Evolutionary conservation across 2,113 vertebrate genomes (phyloP).

Genomic region (Falcunculus frontatus): DNA sequence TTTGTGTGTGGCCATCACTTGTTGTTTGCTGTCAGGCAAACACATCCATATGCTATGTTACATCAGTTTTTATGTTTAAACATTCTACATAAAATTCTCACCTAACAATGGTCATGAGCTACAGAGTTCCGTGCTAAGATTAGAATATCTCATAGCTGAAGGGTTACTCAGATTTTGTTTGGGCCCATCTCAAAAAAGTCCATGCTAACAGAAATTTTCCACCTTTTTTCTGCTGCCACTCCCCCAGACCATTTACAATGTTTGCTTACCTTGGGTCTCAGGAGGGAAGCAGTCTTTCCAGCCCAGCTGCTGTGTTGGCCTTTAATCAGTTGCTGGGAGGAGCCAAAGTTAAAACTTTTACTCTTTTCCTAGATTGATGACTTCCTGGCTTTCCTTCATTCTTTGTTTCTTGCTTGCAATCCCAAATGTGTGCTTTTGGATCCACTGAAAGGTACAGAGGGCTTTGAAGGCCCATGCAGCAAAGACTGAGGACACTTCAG

Average conservation of each 20-base stretch:
- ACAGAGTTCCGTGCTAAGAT: neutral
- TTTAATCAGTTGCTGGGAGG: neutral
- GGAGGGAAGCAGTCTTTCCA: conserved; percentile 6
- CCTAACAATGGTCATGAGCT: neutral
- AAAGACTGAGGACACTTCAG: neutral
- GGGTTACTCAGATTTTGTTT: neutral
- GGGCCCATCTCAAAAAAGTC: neutral
- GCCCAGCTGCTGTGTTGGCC: neutral
- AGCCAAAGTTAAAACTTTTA: neutral
- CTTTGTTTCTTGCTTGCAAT: neutral
- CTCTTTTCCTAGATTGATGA: neutral
- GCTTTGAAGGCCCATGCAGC: neutral
- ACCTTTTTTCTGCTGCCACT: neutral
- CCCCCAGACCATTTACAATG: neutral
- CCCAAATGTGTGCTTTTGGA: neutral
- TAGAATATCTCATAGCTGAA: neutral
- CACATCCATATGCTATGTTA: neutral
- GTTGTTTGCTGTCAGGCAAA: neutral
- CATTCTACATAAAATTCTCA: neutral
- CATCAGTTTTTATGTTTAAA: neutral
- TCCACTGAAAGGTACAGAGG: neutral
- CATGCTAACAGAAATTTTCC: neutral
- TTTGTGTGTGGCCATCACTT: neutral
- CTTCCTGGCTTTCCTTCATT: neutral
- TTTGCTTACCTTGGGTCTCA: neutral